Base-by-base conservation (phyloP, 2,113 vertebrate genomes). In the Rousettus leschenaultii region DNA sequence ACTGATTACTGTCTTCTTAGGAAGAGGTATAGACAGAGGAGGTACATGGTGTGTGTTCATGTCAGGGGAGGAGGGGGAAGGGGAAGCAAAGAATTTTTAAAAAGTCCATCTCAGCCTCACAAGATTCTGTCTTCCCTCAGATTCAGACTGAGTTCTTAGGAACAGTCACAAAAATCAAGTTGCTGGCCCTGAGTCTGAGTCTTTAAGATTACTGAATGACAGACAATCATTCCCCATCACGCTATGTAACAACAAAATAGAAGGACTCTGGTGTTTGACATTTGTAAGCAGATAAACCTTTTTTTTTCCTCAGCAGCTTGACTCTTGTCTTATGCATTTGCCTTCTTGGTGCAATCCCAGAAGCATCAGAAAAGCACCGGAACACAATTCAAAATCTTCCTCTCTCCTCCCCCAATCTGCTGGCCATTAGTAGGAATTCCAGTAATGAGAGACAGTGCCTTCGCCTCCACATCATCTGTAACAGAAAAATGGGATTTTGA, bases 1-100 rank as follows among this genome's bases (percentile, higher is more conserved):
- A 92, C 89, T 96, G 94, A 95, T 97, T 96, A 97, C 88, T 84
- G 38, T 95, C 43, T 75, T 96, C 57, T 93, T 97, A 95, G 40
- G 89, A 97, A 82, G 22, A 40, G 6, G 5, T 16, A 30, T n/a
- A 26, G 79, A 30, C 48, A 21, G 79, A 61, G 55, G 5, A 61
- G 9, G 26, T 22, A 22, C 57, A 45, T 11, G 57, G 28, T 83
- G 55, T 59, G 28, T 82, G 78, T 59, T 40, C 33, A 13, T 63
- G 79, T 82, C 3, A 16, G 28, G 38, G 35, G 26, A 7, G 53
- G 8, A 5, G 80, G 26, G 3, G 0, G 15, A 87, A 2, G 1
- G 30, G 18, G 5, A 6, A 16, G 24, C 24, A 79, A 75, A 78
- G 26, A 83, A 38, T 16, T 51, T 51, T 51, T n/a, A 21, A 35